Evolutionary conservation across 2,113 vertebrate genomes (phyloP), one percentile per base, ranked within the genome.

Genomic region (Phaetusa simplex): DNA sequence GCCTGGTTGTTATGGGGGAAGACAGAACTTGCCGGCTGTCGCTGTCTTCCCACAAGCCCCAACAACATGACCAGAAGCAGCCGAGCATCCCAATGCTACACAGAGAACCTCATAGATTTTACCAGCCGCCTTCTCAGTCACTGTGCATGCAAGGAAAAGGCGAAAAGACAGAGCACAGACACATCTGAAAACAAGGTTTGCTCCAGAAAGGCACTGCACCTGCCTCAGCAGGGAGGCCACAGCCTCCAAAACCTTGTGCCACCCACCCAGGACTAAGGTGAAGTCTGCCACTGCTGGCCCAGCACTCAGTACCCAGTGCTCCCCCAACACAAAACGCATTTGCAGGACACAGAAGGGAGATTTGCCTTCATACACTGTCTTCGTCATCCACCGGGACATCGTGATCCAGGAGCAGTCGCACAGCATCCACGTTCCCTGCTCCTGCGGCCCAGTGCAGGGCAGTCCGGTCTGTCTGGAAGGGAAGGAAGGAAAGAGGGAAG

Each of bases 381-480:
- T 90, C 94, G 0, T 99, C 98, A 16, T 99, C 99, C 80, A 99
- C 88, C 0, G 98, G 98, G 6, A 97, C 96, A n/a, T 98, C 96
- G 0, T 98, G 98, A 6, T 99, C 98, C 96, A 99, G 97, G 4
- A 99, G 98, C 40, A 99, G 97, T 11, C 98, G 97, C 26, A 99
- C 96, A 1, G 99, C 99, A 70, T 98, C 97, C 88, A 98, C 98
- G 0, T 98, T 98, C 27, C 99, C 99, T 1, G 98, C 98, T 40
- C 99, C 99, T 0, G 98, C 98, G 0, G 99, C 99, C 99, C 99
- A 99, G 97, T 99, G 99, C 95, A 99, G 96, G 13, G 99, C 99
- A 82, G 98, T 99, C 76, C 99, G 98, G 32, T 98, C 98, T 56
- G 94, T 69, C 99, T 99, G 98, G 38, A 93, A 38, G 53, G 83